Base-by-base conservation (phyloP, 2,888 invertebrate species). In the Odontomyia ornata region DNA sequence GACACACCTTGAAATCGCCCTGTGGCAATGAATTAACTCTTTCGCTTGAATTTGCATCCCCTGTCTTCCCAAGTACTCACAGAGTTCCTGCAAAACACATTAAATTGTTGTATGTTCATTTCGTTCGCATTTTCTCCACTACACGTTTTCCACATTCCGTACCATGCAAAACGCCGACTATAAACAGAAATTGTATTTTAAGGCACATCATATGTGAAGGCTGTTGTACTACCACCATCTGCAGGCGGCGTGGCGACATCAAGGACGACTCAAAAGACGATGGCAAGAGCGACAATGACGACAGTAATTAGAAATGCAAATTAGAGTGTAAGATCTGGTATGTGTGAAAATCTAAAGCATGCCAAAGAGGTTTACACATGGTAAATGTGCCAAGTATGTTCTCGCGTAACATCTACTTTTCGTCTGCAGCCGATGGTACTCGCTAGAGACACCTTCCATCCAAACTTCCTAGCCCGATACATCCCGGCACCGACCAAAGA, bases 261-360 rank as follows among this genome's bases (percentile, higher is more conserved):
- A n/a, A 52, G 52, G 18, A 52, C 60, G 21, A 25, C 60, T 7
- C 13, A 11, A 23, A 60, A 21, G 23, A 60, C 25, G 25, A 60
- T 25, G 25, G 25, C 69, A 36, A 18, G 36, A 65, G 18, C 69
- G 13, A 30, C 46, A 47, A 69, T 46, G 72, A 72, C 72, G 56
- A 57, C 30, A 57, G 43, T 73, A 73, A 73, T 73, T 73, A 73
- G 73, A 73, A 73, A 73, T 73, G 73, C 73, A 73, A 73, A 73
- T 73, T 73, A 73, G 60, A 57, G 73, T 73, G 73, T 60, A 60
- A 25, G 72, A 56, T 56, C 28, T 21, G 72, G 21, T 28, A 56
- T 72, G 72, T 72, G 72, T 56, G 47, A 72, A 72, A 72, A 56
- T 72, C 72, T 47, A 25, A 56, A 72, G 18, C 36, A 73, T 60